phyloP scores from a whole-genome alignment of 2,797 vertebrate species.

The Mormyrus hasselquistii region DNA sequence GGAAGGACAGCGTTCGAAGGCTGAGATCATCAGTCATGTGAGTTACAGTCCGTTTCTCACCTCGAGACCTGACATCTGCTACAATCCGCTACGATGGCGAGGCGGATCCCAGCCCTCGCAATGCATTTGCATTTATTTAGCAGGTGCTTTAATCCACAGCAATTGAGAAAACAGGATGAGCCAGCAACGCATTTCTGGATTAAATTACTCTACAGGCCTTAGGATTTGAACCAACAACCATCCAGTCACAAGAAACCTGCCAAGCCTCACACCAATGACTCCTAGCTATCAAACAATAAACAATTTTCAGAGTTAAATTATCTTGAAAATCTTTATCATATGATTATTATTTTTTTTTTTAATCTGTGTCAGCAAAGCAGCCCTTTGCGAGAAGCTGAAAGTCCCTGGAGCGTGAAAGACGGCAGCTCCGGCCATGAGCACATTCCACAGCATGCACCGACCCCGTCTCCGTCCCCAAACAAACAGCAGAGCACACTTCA shows the following conservation, averaged over 20 bases:
- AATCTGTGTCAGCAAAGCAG: background rate
- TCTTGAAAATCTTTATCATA: background rate
- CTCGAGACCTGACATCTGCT: background rate
- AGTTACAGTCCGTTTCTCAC: background rate
- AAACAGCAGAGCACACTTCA: slow-evolving; percentile 79
- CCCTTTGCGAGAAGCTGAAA: slow-evolving; percentile 19
- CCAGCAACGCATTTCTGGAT: background rate
- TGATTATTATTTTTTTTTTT: background rate
- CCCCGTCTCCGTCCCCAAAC: slow-evolving; percentile 65
- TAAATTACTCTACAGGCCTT: background rate
- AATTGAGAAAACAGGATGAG: background rate
- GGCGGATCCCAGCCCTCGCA: background rate
- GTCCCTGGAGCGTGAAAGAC: slow-evolving; percentile 68
- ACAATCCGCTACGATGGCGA: background rate
- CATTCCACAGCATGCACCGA: slow-evolving; percentile 17
- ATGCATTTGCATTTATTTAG: background rate
- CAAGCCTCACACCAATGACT: background rate
- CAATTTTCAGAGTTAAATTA: background rate
- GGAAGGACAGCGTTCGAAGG: background rate
- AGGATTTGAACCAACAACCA: background rate
- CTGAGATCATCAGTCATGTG: background rate
- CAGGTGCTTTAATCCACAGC: background rate
- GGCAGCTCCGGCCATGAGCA: background rate
- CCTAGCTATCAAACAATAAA: background rate
- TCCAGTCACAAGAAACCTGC: background rate